A percentile compares a stretch with the other conserved stretches of the same genome.
phyloP scores from a whole-genome alignment of 2,113 vertebrate species.

The Microcebus murinus region DNA sequence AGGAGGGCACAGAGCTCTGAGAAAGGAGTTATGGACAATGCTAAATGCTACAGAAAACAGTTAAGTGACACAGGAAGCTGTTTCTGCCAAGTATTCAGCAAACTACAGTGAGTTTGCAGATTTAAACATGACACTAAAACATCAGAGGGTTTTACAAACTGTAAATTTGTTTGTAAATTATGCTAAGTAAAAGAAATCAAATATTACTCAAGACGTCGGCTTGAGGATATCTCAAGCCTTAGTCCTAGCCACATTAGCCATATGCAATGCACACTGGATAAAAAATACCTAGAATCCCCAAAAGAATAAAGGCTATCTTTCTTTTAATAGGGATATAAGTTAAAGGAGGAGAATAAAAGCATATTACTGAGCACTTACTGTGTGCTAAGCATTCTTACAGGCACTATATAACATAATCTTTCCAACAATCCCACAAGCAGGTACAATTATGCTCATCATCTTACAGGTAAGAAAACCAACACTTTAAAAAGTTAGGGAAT shows the following conservation, averaged over 20 bases:
- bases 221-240: not conserved
- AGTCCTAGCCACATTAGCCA: not conserved
- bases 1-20: not conserved
- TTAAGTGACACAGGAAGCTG: not conserved
- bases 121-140: not conserved
- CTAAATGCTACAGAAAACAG: not conserved
- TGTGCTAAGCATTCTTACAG: not conserved
- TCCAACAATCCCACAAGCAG: not conserved
- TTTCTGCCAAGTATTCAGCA: not conserved
- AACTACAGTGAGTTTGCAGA: not conserved
- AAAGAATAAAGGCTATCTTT: not conserved
- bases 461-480: not conserved
- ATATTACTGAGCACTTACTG: not conserved
- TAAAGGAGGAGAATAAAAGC: not conserved
- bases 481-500: not conserved
- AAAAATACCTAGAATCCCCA: not conserved
- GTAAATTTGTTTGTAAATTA: too few species aligned
- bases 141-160: not conserved
- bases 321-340: not conserved
- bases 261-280: not conserved
- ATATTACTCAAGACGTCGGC: not conserved
- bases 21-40: not conserved
- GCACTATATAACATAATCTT: not conserved
- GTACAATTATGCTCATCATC: not conserved
- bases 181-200: not conserved